Base-by-base conservation (phyloP, 2,113 vertebrate genomes). In the Vidua chalybeata region DNA sequence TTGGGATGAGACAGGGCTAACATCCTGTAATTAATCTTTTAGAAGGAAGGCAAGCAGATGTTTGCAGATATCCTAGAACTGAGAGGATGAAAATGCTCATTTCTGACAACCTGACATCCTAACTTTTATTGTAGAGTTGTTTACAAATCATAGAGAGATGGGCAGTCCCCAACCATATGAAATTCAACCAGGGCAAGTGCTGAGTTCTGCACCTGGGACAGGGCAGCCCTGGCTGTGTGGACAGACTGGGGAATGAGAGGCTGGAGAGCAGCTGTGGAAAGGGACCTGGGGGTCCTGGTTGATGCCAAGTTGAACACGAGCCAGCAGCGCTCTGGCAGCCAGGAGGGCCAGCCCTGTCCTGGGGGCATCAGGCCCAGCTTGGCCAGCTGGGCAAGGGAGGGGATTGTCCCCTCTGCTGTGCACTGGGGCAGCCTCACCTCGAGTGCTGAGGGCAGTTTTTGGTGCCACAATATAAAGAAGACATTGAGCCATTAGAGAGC, bases 101-200 rank as follows among this genome's bases (percentile, higher is more conserved):
- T 87, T 59, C 74, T 7, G 11, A 75, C 86, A 93, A 74, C 55
- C 27, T 72, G 77, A 89, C 51, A 51, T 90, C 68, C 93, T 96
- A 64, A 59, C 84, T 84, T 91, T 15, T 0, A 7, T 54, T 95
- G 84, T 80, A 96, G 92, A 95, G 88, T 78, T 96, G 97, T 97
- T 97, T 97, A 97, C 97, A 97, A 66, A 88, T 93, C 90, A 51
- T 76, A 35, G 63, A 84, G 41, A 76, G 35, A 23, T 83, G 48
- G 41, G 41, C 63, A 62, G 5, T 76, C 49, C 43, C 41, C 63
- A 43, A 27, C 35, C 33, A 15, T 52, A 2, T 46, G 45, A 67
- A 52, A 20, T 59, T 67, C 20, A 82, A 1, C 37, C 6, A 52
- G 37, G 33, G 28, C 27, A 46, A 39, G 19, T 52, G 52, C 61